phyloP scores from a whole-genome alignment of 2,888 invertebrate species.

The Resseliella maxima region DNA sequence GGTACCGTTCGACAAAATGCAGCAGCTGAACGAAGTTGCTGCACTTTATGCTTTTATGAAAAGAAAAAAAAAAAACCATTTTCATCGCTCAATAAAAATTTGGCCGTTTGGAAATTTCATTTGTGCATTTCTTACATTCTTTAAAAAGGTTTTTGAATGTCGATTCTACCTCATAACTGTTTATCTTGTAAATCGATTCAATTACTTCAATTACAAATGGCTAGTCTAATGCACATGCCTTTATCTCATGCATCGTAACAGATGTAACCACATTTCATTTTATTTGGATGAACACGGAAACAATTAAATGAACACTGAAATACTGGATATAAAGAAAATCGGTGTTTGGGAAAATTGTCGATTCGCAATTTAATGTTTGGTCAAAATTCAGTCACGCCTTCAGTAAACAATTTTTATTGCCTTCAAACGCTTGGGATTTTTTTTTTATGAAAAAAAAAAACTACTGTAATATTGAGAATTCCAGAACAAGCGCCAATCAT shows the following conservation, averaged over 20 bases:
- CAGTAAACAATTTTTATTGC: too few relatives aligned
- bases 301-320: too few relatives aligned
- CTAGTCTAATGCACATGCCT: not conserved
- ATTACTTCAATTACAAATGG: not conserved
- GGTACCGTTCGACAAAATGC: constrained; percentile 16
- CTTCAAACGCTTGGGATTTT: too few relatives aligned
- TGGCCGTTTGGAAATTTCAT: not conserved
- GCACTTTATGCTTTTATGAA: constrained; percentile 13
- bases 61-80: not conserved
- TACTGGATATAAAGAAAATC: too few relatives aligned
- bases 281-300: not conserved
- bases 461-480: too few relatives aligned
- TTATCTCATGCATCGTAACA: not conserved
- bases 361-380: too few relatives aligned
- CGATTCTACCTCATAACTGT: not conserved
- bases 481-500: too few relatives aligned
- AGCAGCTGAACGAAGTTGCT: constrained; percentile 20
- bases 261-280: not conserved
- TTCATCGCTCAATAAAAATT: not conserved
- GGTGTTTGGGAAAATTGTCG: too few relatives aligned
- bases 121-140: not conserved
- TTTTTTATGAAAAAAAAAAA: too few relatives aligned
- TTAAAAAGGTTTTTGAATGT: not conserved
- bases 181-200: constrained; percentile 6
- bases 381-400: too few relatives aligned